Conservation (phyloP, 1,140 invertebrate genomes). For the Eupristina koningsbergeri region DNA sequence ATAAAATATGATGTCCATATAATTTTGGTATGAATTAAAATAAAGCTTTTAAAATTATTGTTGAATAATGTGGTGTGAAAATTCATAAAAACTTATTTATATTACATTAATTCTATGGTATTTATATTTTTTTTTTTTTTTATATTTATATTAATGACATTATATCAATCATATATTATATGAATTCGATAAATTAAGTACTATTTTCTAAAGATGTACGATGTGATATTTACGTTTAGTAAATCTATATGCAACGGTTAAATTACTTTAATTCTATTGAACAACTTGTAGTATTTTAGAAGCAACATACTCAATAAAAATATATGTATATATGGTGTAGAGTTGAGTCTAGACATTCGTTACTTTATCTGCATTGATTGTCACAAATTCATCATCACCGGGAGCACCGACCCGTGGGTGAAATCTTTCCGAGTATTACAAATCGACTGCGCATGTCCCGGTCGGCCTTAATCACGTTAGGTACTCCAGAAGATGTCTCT, state of each 20-base stretch:
- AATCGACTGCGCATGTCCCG: background rate
- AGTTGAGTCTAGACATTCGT: background rate
- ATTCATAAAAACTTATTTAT: no score
- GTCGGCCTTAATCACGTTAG: background rate
- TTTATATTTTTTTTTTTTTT: no score
- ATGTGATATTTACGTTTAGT: background rate
- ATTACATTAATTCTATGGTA: no score
- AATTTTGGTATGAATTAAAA: no score
- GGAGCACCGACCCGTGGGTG: background rate
- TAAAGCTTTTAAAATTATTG: no score
- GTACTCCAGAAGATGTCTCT: background rate
- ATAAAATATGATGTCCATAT: no score
- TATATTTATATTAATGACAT: no score
- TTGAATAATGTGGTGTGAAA: background rate
- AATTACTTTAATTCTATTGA: background rate
- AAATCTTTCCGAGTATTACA: background rate
- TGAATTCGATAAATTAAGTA: background rate
- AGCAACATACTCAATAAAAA: background rate
- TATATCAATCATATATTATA: no score
- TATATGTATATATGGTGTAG: no score
- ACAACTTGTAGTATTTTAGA: background rate
- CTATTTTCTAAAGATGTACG: background rate
- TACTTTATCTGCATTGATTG: background rate
- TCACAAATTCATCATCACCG: background rate
- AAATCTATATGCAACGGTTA: background rate